Conservation (phyloP, 1,140 invertebrate species). For the Calliopsis andreniformis region DNA sequence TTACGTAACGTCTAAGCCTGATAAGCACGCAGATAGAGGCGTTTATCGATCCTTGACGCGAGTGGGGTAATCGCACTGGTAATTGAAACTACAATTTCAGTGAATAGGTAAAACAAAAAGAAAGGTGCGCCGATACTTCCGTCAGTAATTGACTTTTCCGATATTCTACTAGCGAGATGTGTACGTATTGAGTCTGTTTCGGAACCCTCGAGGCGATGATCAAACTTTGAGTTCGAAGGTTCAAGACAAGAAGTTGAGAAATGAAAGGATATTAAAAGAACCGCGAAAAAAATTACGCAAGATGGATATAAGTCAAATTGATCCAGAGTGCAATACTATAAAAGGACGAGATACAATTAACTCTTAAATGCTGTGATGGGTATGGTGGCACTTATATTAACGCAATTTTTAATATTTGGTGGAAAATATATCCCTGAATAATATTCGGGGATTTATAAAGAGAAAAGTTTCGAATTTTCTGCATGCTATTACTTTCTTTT, state of each 20-base stretch:
- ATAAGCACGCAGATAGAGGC: constrained; percentile 39
- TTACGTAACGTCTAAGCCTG: constrained; percentile 34
- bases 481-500: too few relatives aligned
- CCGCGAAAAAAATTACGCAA: not conserved
- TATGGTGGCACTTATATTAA: too few relatives aligned
- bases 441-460: not conserved
- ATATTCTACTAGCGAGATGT: not conserved
- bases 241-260: too few relatives aligned
- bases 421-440: not conserved
- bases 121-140: constrained; percentile 10
- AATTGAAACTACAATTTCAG: constrained; percentile 46
- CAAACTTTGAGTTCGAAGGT: not conserved
- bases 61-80: constrained; percentile 30
- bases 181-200: not conserved
- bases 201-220: not conserved
- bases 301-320: too few relatives aligned
- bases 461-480: too few relatives aligned
- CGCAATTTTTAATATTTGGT: too few relatives aligned
- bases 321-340: too few relatives aligned
- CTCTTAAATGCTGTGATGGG: too few relatives aligned
- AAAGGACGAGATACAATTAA: too few relatives aligned
- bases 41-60: constrained; percentile 38
- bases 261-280: too few relatives aligned
- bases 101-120: constrained; percentile 18
- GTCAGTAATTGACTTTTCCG: constrained; percentile 34